Conservation (phyloP, 2,888 invertebrate genomes). For the Pegoplata infirma region DNA sequence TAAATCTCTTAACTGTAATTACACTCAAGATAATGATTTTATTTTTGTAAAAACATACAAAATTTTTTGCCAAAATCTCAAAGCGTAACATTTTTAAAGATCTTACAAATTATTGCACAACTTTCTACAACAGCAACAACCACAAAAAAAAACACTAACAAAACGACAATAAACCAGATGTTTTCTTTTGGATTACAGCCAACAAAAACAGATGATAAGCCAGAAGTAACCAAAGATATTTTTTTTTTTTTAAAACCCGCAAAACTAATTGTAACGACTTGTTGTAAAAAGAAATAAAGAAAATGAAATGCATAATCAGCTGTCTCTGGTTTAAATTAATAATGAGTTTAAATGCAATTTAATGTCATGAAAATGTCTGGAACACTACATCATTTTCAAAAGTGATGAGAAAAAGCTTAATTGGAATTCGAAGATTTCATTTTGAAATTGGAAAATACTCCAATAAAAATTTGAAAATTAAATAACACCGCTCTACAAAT, state of each 20-base stretch:
- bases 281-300: not conserved
- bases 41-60: not conserved
- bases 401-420: too few relatives aligned
- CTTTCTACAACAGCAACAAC: conserved; percentile 7
- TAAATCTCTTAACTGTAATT: conserved; percentile 7
- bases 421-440: too few relatives aligned
- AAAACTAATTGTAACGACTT: conserved; percentile 44
- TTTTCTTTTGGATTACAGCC: not conserved
- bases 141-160: too few relatives aligned
- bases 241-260: too few relatives aligned
- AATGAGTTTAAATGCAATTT: conserved; percentile 59
- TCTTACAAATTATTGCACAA: conserved; percentile 37
- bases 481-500: too few relatives aligned
- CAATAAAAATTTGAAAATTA: too few relatives aligned
- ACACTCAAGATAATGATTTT: conserved; percentile 16
- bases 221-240: not conserved
- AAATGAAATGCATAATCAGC: conserved; percentile 43
- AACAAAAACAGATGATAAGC: not conserved
- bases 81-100: conserved; percentile 57
- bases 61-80: conserved; percentile 20
- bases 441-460: too few relatives aligned
- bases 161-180: not conserved
- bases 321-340: conserved; percentile 44
- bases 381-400: too few relatives aligned
- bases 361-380: conserved; percentile 47